Conservation (phyloP, 1,140 invertebrate species). For the Drosophila repleta region DNA sequence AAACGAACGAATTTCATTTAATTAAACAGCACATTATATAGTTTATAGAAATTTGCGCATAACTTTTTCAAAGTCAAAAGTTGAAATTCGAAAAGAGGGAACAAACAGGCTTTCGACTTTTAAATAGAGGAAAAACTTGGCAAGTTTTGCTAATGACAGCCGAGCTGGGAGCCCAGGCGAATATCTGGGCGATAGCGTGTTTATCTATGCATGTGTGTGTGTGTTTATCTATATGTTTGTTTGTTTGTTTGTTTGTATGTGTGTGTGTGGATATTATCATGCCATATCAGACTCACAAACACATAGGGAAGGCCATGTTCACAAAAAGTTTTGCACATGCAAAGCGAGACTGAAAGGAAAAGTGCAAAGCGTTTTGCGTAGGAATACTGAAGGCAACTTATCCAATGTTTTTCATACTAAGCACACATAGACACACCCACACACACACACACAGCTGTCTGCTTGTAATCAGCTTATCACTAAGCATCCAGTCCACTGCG, state of each 20-base stretch:
- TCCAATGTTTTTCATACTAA: not conserved
- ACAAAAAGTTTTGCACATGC: conserved; percentile 15
- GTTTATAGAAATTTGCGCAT: not conserved
- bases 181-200: conserved; percentile 8
- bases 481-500: not conserved
- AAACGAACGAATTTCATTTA: not conserved
- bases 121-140: conserved; percentile 7
- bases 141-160: conserved; percentile 22
- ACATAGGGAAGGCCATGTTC: conserved; percentile 1
- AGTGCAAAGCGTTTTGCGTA: conserved; percentile 12
- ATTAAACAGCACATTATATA: not conserved
- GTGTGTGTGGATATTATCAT: conserved; percentile 10
- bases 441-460: not conserved
- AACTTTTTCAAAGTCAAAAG: conserved; percentile 8
- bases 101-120: not conserved
- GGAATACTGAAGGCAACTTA: conserved; percentile 5
- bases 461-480: conserved; percentile 22
- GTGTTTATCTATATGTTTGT: conserved; percentile 2
- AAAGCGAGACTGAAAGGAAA: not conserved
- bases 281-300: not conserved
- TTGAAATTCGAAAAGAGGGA: not conserved
- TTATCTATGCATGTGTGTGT: not conserved
- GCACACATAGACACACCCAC: not conserved
- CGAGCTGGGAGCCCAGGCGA: not conserved
- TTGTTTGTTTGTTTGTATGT: conserved; percentile 5